These are phyloP conservation scores for Dromius quadrimaculatus DNA, from an alignment of 2,888 invertebrate genomes.

Conservation along the genomic window DNA sequence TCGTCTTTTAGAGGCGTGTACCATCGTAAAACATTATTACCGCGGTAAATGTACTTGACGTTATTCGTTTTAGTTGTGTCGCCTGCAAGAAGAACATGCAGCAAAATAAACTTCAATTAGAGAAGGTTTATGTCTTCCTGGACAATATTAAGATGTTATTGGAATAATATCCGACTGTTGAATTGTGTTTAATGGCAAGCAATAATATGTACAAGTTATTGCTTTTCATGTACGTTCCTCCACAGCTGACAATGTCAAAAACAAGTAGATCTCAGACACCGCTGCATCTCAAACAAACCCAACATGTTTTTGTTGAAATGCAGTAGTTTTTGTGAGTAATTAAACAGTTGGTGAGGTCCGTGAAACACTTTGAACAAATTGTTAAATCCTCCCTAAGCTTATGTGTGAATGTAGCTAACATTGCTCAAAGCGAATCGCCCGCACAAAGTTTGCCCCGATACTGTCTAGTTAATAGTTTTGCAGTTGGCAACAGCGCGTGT, in stretches of 20 bases:
- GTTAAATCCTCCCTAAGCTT: conserved; percentile 25
- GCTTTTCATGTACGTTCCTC: too few species aligned
- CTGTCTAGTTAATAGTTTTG: conserved; percentile 51
- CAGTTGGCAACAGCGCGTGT: conserved; percentile 46
- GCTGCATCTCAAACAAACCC: too few species aligned
- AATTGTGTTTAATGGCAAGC: conserved; percentile 6
- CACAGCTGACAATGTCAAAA: too few species aligned
- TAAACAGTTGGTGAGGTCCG: background rate
- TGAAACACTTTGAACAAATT: conserved; percentile 30
- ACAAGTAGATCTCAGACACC: too few species aligned
- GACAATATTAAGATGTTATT: too few species aligned
- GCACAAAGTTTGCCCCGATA: conserved; percentile 38
- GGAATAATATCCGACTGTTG: too few species aligned
- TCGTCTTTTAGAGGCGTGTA: background rate
- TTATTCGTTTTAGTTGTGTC: conserved; percentile 38
- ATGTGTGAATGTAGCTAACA: background rate
- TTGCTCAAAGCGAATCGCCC: conserved; percentile 25
- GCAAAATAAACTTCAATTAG: conserved; percentile 46
- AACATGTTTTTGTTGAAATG: too few species aligned
- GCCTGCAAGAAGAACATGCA: conserved; percentile 33
- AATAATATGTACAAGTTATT: too few species aligned
- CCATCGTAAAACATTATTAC: conserved; percentile 40
- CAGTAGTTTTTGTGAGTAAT: too few species aligned
- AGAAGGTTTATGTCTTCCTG: background rate
- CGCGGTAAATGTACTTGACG: conserved; percentile 41